A percentile compares a stretch with the other conserved stretches of the same genome.
Evolutionary conservation across 2,888 invertebrate species (phyloP).

Genomic region (Pollenia griseotomentosa): DNA sequence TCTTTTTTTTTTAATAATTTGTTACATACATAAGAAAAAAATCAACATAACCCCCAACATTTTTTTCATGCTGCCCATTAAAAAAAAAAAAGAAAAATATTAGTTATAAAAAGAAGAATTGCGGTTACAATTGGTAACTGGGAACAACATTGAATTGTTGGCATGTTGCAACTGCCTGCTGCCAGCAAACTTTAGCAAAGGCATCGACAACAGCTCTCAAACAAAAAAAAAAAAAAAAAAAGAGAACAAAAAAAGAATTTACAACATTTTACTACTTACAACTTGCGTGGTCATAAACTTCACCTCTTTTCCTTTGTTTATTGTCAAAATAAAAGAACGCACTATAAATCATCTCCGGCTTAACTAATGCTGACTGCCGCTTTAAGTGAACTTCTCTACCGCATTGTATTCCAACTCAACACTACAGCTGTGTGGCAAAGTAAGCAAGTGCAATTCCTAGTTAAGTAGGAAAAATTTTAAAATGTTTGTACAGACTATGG

Average conservation of each 20-base stretch:
- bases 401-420: conserved; percentile 23
- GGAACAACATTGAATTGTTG: conserved; percentile 43
- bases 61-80: neutral
- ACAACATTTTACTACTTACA: conserved; percentile 71
- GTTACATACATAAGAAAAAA: conserved; percentile 14
- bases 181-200: conserved; percentile 24
- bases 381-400: conserved; percentile 28
- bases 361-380: conserved; percentile 36
- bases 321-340: conserved; percentile 73
- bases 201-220: conserved; percentile 1
- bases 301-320: conserved; percentile 71
- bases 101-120: conserved; percentile 49
- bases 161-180: conserved; percentile 52
- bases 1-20: neutral
- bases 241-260: conserved; percentile 51
- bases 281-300: conserved; percentile 74
- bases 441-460: conserved; percentile 53
- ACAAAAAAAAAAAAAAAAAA: conserved; percentile 7
- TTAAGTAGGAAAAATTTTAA: conserved; percentile 17
- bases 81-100: conserved; percentile 23
- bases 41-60: conserved; percentile 11
- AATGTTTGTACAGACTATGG: conserved; percentile 6
- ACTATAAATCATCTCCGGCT: conserved; percentile 70
- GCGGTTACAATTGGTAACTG: conserved; percentile 51
- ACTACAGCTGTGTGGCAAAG: conserved; percentile 23